A percentile compares a stretch with the other conserved stretches of the same genome.
Conservation (phyloP, 2,113 vertebrate species). For the Mormoops blainvillei region DNA sequence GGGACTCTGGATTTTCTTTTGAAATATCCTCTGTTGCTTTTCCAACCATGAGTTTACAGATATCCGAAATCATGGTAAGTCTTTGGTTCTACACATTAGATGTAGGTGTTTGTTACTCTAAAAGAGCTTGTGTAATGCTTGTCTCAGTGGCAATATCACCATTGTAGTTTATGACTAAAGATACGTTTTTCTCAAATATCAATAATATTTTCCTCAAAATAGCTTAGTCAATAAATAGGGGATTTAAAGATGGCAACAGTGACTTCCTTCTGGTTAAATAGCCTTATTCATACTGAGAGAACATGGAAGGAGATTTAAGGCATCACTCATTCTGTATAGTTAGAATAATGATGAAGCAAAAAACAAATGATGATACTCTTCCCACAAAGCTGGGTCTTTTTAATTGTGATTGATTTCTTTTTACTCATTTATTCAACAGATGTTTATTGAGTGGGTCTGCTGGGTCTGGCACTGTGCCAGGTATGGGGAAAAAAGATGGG, state of each 20-base stretch:
- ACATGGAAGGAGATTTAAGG: not conserved
- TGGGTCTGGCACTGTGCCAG: not conserved
- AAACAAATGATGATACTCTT: not conserved
- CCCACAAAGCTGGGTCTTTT: not conserved
- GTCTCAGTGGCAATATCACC: not conserved
- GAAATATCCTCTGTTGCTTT: not conserved
- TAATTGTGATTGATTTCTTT: not conserved
- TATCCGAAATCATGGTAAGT: not conserved
- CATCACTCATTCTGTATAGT: not conserved
- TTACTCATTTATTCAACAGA: not conserved
- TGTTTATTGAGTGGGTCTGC: not conserved
- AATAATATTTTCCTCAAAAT: not conserved
- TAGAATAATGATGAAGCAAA: not conserved
- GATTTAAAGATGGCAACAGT: not conserved
- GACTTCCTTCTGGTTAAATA: not conserved
- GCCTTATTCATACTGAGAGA: not conserved
- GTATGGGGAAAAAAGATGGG: not conserved
- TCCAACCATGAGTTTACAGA: not conserved
- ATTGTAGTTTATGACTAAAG: not conserved
- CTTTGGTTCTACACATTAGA: not conserved
- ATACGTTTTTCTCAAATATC: not conserved
- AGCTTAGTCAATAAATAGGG: not conserved
- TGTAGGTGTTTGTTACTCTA: not conserved
- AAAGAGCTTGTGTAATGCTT: not conserved
- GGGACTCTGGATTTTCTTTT: not conserved